Percentiles rank a stretch among this genome's conserved stretches.
These are phyloP conservation scores for Plutella xylostella DNA, from an alignment of 2,888 invertebrate species.

Conservation along the genomic window DNA sequence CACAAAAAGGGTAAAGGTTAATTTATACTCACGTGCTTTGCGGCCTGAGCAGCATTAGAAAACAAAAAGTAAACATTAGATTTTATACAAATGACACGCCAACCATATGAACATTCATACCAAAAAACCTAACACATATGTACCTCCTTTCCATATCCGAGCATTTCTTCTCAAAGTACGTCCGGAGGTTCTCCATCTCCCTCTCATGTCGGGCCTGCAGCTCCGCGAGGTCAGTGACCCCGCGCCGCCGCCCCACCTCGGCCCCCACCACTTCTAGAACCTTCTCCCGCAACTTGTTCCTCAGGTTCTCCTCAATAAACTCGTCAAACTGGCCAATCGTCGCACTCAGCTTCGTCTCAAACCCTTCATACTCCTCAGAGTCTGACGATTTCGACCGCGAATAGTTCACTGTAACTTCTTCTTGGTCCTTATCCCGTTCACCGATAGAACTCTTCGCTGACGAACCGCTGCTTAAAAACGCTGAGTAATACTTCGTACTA, in stretches of 20 bases:
- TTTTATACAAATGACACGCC: not conserved
- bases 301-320: slow-evolving; percentile 48
- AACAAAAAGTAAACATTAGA: slow-evolving; percentile 20
- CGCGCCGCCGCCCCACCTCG: slow-evolving; percentile 58
- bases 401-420: slow-evolving; percentile 54
- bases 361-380: slow-evolving; percentile 43
- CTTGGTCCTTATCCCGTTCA: slow-evolving; percentile 61
- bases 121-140: slow-evolving; percentile 22
- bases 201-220: slow-evolving; percentile 75
- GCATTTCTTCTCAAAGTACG: slow-evolving; percentile 85
- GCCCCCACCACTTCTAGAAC: slow-evolving; percentile 66
- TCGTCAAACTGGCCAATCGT: slow-evolving; percentile 46
- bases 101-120: slow-evolving; percentile 2
- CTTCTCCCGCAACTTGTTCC: slow-evolving; percentile 62
- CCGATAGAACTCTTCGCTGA: slow-evolving; percentile 52
- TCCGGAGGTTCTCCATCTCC: slow-evolving; percentile 83
- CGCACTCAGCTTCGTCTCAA: slow-evolving; percentile 40
- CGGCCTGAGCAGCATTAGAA: slow-evolving; percentile 33
- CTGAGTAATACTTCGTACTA: slow-evolving; percentile 54
- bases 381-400: slow-evolving; percentile 52
- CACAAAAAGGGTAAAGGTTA: too few species aligned
- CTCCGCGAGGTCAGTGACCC: slow-evolving; percentile 70
- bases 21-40: slow-evolving; percentile 28
- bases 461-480: slow-evolving; percentile 48
- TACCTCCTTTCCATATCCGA: slow-evolving; percentile 83